Base-by-base conservation (phyloP, 30 jellyfish, hydroid and myxozoan genomes). In the Pseudorhiza aurosa region DNA sequence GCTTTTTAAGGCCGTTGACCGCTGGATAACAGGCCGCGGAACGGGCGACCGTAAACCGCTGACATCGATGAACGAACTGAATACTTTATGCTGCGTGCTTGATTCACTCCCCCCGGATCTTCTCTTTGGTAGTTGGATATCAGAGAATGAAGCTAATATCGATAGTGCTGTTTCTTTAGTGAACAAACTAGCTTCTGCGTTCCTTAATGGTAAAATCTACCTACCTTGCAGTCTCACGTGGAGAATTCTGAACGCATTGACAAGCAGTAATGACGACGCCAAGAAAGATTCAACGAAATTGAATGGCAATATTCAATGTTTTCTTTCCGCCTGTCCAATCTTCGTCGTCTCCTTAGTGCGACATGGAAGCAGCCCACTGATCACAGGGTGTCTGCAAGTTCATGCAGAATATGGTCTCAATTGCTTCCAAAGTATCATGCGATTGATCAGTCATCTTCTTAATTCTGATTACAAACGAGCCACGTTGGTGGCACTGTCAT, bases 91-190 rank as follows among this genome's bases (percentile, higher is more conserved):
- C 32, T 12, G 10, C 59, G 33, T 65, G 26, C 51, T 80, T 1
- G 68, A 70, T 31, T 46, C 82, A 35, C 69, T 80, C 14, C 91
- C 91, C 15, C 47, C 75, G 4, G 26, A 24, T 25, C 27, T 39
- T 33, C 58, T 80, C 51, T 80, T 80, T 31, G 22, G 84, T 11
- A 45, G 35, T 19, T 8, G 37, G 33, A 44, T 8, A 8, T 22
- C 45, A 15, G 43, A 25, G 45, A 39, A 4, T 1, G 53, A 45
- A 8, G 18, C 72, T n/a, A 19, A 18, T 14, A 15, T 71, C n/a
- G 51, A 42, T 33, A 24, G 28, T 4, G 74, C 46, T 30, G 21
- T 32, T 25, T 2, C 67, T 14, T 42, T 62, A 32, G 42, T 77
- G 7, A 62, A 77, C 33, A 49, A 63, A n/a, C 26, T 77, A 4